Percentiles rank a stretch among this genome's conserved stretches.
These are phyloP conservation scores for Clinocottus analis DNA, from an alignment of 2,113 vertebrate species.

Conservation along the genomic window DNA sequence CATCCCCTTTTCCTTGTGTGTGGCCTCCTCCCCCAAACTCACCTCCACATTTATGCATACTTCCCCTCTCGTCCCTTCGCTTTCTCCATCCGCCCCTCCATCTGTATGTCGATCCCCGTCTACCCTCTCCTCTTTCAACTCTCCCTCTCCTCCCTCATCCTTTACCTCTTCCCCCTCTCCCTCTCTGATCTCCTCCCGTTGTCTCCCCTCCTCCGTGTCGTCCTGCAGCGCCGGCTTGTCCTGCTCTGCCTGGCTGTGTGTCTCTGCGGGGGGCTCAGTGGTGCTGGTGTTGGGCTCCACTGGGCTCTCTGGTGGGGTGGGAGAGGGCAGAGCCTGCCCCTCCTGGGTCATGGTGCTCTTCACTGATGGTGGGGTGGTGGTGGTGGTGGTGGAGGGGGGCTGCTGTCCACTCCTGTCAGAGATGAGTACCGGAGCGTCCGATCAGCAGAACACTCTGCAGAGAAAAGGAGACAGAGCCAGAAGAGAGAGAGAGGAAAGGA, in stretches of 20 bases:
- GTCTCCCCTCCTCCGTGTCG: constrained; percentile 37
- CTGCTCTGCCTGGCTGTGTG: constrained; percentile 27
- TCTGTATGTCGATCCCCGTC: constrained; percentile 43
- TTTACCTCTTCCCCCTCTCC: constrained; percentile 34
- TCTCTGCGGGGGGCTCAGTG: constrained; percentile 32
- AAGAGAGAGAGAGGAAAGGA: constrained; percentile 27
- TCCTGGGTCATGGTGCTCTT: constrained; percentile 85
- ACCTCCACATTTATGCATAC: constrained; percentile 42
- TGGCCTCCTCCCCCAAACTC: constrained; percentile 35
- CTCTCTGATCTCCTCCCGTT: constrained; percentile 30
- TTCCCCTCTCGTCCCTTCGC: constrained; percentile 29
- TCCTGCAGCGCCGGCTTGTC: constrained; percentile 29
- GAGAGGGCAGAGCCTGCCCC: constrained; percentile 81
- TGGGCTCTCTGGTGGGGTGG: constrained; percentile 70
- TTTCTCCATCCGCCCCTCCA: constrained; percentile 45
- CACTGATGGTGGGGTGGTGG: constrained; percentile 42
- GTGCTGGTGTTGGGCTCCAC: constrained; percentile 46
- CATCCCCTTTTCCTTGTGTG: constrained; percentile 34
- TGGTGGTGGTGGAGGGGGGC: no score
- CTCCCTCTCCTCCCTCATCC: constrained; percentile 43
- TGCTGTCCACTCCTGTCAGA: constrained; percentile 39
- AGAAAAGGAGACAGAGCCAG: constrained; percentile 2
- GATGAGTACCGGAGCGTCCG: constrained; percentile 41
- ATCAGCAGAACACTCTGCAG: constrained; percentile 37
- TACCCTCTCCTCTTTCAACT: constrained; percentile 45